Evolutionary conservation across 1,140 invertebrate species (phyloP), one percentile per base, ranked within the genome.

Genomic region (Thalassaphorura encarpata): DNA sequence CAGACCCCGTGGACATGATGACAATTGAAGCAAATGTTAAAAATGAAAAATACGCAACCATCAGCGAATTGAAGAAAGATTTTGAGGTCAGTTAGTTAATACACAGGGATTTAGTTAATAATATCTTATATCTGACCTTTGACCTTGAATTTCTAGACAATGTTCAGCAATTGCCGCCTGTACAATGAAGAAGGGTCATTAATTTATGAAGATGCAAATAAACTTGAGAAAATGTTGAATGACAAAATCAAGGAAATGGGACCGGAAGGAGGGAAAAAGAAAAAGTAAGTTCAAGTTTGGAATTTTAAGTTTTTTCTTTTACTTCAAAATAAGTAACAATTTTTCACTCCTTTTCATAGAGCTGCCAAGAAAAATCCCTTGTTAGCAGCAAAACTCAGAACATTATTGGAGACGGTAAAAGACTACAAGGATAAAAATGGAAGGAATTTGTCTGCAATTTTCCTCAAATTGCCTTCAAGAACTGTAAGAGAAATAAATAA

Each of bases 171-270:
- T 72, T 97, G 93, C 67, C 82, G 90, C 0, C 84, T 89, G 66
- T 97, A 93, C 70, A 98, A 98, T 70, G 93, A 97, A 73, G 92
- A 96, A 73, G 84, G 87, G 26, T 96, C 92, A 0, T 81, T 85
- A 64, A 94, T 97, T 65, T 95, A 93, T 66, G 86, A 93, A 67
- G 93, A 97, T 76, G 91, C 93, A 1, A 88, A 85, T 68, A 80
- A 83, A 27, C 72, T 97, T 24, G 91, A 97, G 69, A 82, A 82
- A 67, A 80, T 88, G 11, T 72, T 97, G 23, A 83, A 84, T 67
- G 84, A 88, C 45, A 91, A 88, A 71, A 76, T 92, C 1, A 83
- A 82, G 67, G 87, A 92, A 60, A 70, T 89, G 39, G 80, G 80
- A 33, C 73, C 77, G 8, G 60, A 61, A 41, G 66, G 40, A 0